Percentiles rank a stretch among this genome's conserved stretches.
Conservation (phyloP, 2,888 invertebrate species). For the Pristionchus maxplancki region DNA sequence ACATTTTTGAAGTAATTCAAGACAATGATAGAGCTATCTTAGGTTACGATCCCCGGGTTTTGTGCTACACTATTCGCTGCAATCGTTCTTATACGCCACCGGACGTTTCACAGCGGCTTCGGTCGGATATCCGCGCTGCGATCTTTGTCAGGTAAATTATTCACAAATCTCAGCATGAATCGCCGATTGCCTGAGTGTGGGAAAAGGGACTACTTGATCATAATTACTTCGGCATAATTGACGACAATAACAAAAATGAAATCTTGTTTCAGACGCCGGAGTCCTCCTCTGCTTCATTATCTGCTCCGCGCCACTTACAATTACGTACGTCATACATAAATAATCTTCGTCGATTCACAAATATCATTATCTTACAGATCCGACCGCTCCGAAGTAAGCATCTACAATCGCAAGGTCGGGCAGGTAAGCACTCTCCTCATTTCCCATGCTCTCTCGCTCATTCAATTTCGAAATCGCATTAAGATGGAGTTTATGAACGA, state of each 20-base stretch:
- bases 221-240: no score
- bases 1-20: not conserved
- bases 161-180: no score
- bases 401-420: not conserved
- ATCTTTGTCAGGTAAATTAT: not conserved
- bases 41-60: not conserved
- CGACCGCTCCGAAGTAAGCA: conserved; percentile 12
- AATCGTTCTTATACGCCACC: not conserved
- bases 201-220: no score
- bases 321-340: not conserved
- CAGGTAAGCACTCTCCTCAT: no score
- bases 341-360: not conserved
- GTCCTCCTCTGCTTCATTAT: not conserved
- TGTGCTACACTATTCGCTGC: not conserved
- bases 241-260: no score
- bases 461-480: no score
- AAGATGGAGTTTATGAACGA: no score
- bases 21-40: no score
- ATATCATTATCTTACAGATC: not conserved
- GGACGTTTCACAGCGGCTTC: conserved; percentile 18
- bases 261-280: not conserved
- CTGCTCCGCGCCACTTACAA: not conserved
- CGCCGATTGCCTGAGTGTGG: no score
- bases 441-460: no score
- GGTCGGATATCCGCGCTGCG: not conserved